A percentile compares a stretch with the other conserved stretches of the same genome.
These are phyloP conservation scores for Oxygymnocypris stewartii DNA, from an alignment of 2,113 vertebrate genomes.

Conservation along the genomic window DNA sequence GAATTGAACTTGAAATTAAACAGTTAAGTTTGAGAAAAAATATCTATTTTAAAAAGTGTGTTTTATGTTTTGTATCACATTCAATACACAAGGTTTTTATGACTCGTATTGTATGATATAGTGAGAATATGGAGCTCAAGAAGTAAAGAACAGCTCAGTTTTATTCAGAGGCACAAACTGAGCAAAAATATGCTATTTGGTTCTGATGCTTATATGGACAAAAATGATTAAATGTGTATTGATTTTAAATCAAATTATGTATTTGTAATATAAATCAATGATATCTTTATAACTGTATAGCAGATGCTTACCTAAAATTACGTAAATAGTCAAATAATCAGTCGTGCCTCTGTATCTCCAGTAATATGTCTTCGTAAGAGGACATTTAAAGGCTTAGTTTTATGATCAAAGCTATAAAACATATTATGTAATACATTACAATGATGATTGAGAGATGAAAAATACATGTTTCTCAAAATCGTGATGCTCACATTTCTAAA, in stretches of 20 bases:
- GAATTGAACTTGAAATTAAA: too few relatives aligned
- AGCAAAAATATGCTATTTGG: not conserved
- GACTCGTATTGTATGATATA: not conserved
- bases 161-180: not conserved
- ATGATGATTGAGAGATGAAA: too few relatives aligned
- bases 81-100: not conserved
- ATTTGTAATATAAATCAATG: not conserved
- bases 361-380: too few relatives aligned
- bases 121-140: not conserved
- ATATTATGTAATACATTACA: too few relatives aligned
- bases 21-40: too few relatives aligned
- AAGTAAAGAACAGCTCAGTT: too few relatives aligned
- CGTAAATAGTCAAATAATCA: not conserved
- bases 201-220: not conserved
- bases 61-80: not conserved
- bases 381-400: too few relatives aligned
- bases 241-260: too few relatives aligned
- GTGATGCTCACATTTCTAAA: too few relatives aligned
- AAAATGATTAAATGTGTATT: not conserved
- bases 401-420: too few relatives aligned
- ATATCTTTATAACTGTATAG: not conserved
- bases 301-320: not conserved
- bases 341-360: too few relatives aligned
- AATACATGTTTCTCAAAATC: too few relatives aligned
- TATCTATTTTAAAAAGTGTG: not conserved